Evolutionary conservation across 2,888 invertebrate genomes (phyloP).

Genomic region (Apamea monoglypha): DNA sequence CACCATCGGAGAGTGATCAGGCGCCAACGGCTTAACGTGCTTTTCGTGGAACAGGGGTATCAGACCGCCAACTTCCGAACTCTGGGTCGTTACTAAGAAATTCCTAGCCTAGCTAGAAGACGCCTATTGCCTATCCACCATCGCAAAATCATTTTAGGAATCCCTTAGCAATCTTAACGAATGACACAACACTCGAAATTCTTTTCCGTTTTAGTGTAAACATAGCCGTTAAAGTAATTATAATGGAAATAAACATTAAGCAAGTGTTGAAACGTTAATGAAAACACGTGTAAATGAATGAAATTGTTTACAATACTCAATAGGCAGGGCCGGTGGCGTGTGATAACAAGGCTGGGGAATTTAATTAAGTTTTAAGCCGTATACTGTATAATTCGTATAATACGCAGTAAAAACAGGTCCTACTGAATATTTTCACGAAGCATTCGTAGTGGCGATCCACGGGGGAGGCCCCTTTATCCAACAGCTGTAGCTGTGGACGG

Average conservation of each 20-base stretch:
- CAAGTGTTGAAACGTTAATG: slow-evolving; percentile 33
- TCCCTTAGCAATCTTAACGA: neutral
- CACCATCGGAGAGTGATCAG: too few relatives aligned
- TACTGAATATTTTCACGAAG: neutral
- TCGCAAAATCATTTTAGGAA: neutral
- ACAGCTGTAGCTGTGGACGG: neutral
- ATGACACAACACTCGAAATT: slow-evolving; percentile 15
- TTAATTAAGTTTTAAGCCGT: slow-evolving; percentile 28
- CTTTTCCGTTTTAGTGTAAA: slow-evolving; percentile 6
- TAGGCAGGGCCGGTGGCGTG: slow-evolving; percentile 24
- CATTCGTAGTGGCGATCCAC: neutral
- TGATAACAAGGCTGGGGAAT: slow-evolving; percentile 35
- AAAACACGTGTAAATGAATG: slow-evolving; percentile 53
- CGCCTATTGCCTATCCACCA: too few relatives aligned
- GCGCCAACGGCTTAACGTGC: too few relatives aligned
- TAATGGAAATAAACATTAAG: slow-evolving; percentile 33
- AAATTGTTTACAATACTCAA: slow-evolving; percentile 47
- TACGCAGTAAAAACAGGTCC: neutral
- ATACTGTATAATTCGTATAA: neutral
- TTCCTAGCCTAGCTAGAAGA: neutral
- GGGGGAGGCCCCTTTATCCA: neutral
- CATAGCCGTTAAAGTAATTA: slow-evolving; percentile 19
- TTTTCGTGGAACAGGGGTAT: too few relatives aligned
- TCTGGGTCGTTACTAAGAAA: too few relatives aligned
- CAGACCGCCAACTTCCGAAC: too few relatives aligned